Evolutionary conservation across 2,888 invertebrate species (phyloP), one percentile per base, ranked within the genome.

Genomic region (Cryptus armator): DNA sequence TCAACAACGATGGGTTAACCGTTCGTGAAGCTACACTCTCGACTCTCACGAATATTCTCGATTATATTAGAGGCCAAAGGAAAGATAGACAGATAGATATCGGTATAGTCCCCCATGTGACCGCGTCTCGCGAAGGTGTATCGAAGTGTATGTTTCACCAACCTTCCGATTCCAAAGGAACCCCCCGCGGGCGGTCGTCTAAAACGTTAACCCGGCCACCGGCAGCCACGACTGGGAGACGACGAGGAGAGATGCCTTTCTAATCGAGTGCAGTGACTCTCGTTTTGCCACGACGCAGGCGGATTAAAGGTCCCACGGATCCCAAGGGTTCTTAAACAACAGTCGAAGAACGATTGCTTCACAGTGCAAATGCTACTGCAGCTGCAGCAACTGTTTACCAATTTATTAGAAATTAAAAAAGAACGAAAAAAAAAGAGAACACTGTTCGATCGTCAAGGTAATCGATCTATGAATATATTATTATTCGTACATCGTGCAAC

Each of bases 241-340:
- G 44, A 72, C n/a, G 72, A 24, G 56, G 64, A 64, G 72, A 81
- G 80, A 87, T 80, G 81, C 88, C 88, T 88, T 88, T 88, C 88
- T 88, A 88, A 88, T 89, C 85, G 87, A 83, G 84, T 80, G 53
- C 86, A 81, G 29, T 19, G 51, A 46, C 43, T 24, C 74, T 46
- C 43, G 71, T 12, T 24, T 74, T 72, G 29, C 67, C 68, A 14
- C 48, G 32, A 46, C 16, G 68, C 29, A 48, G 48, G 43, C 64
- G 46, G 67, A 71, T 78, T 66, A 85, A 85, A 86, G 85, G 85
- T 86, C 86, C 86, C 77, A 85, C 77, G 74, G 80, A 78, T 86
- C 85, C 81, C 81, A 86, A 85, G 85, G 83, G 85, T 77, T 62
- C 37, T 37, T 9, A 9, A 37, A 37, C 37, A 37, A 37, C 37